These are phyloP conservation scores for Nothobranchius furzeri DNA, from an alignment of 2,113 vertebrate genomes.

Conservation along the genomic window DNA sequence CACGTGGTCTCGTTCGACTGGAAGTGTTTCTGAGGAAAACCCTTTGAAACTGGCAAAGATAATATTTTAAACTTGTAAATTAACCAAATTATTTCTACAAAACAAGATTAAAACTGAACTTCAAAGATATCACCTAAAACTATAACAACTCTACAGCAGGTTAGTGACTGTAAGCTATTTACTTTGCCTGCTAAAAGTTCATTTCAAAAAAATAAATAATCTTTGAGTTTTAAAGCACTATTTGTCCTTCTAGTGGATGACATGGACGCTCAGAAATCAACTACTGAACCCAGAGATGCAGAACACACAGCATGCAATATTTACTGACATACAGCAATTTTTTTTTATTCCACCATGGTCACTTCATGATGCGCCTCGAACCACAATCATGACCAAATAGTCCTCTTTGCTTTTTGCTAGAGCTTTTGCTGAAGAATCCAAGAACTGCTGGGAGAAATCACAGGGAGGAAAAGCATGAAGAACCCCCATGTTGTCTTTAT, in stretches of 20 bases:
- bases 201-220: constrained; percentile 45
- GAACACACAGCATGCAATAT: constrained; percentile 88
- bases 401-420: constrained; percentile 99
- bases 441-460: constrained; percentile 99
- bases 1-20: neutral
- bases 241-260: constrained; percentile 62
- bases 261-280: constrained; percentile 74
- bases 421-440: constrained; percentile 97
- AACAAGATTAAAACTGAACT: neutral
- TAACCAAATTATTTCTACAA: constrained; percentile 8
- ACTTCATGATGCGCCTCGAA: constrained; percentile 89
- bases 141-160: constrained; percentile 17
- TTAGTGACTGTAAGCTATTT: constrained; percentile 34
- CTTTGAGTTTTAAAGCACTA: constrained; percentile 41
- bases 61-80: constrained; percentile 22
- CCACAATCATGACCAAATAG: constrained; percentile 99
- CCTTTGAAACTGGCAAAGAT: neutral
- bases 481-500: constrained; percentile 98
- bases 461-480: constrained; percentile 99
- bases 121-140: neutral
- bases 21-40: constrained; percentile 34
- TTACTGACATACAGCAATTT: constrained; percentile 78
- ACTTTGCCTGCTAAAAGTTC: constrained; percentile 33
- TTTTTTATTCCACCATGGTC: constrained; percentile 49
- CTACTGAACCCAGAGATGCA: constrained; percentile 91